Base-by-base conservation (phyloP, 1,140 invertebrate genomes). In the Aphaenogaster ashmeadi region DNA sequence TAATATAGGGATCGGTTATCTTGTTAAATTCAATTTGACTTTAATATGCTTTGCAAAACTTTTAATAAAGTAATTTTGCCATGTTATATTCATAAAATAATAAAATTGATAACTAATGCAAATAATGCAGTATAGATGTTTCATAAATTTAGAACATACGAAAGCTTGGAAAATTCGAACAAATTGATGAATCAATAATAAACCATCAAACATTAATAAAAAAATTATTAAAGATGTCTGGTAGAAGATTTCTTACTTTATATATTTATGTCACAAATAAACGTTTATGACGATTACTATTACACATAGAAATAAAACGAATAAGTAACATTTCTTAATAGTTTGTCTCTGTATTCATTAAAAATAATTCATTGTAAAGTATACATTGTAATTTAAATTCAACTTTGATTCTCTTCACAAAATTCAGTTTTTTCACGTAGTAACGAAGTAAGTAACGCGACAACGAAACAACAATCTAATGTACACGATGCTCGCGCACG, bases 401-500 rank as follows among this genome's bases (percentile, higher is more conserved):
- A 54, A 56, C 13, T 83, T 47, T 3, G 9, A 47, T 84, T 50
- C 5, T 2, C 8, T 33, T 62, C 80, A 60, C 80, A 27, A 38
- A 33, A 38, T 18, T 9, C 18, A 11, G 13, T 60, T 33, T 27
- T 56, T 21, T 21, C 52, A 69, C 66, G 13, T 50, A 27, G 1
- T 18, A 38, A 74, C 69, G n/a, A 75, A 74, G 52, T 38, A 44
- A 69, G 8, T 44, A 13, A 74, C 41, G 41, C 80, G 41, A 38
- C 38, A 41, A 84, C 54, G 41, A 38, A 8, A 38, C n/a, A 60
- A 74, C 41, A 72, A 6, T 27, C 80, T 33, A 8, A 13, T 41
- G 18, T 71, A n/a, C 64, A 52, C 62, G 41, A 47, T 87, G 72
- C 78, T 86, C 87, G 78, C 87, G 78, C 78, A 79, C 62, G 62